Conservation (phyloP, 1,140 invertebrate genomes). For the Grapholita molesta region DNA sequence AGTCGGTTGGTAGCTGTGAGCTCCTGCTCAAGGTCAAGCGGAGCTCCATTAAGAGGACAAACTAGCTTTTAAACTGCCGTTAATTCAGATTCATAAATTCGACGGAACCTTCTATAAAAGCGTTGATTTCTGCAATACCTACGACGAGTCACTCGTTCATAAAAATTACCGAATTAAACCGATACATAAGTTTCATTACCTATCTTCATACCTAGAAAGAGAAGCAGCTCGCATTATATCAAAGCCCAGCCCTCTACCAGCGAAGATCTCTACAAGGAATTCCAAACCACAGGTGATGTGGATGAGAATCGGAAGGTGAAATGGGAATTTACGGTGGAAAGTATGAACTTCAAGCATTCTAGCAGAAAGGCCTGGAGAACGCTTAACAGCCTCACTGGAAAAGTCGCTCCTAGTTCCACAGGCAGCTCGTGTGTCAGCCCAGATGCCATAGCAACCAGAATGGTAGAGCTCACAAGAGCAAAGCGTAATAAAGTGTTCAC, state of each 20-base stretch:
- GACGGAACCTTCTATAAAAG: background rate
- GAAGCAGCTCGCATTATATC: background rate
- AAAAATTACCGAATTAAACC: background rate
- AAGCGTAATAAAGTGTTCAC: background rate
- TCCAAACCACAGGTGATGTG: background rate
- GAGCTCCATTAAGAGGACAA: background rate
- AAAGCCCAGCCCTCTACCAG: background rate
- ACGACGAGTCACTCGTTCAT: background rate
- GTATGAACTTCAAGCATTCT: background rate
- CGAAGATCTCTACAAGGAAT: background rate
- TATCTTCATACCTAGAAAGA: background rate
- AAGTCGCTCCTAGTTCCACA: background rate
- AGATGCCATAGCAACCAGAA: background rate
- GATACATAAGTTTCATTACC: background rate
- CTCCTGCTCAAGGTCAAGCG: background rate
- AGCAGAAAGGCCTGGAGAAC: background rate
- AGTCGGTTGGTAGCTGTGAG: too few species aligned
- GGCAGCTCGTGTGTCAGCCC: too few species aligned
- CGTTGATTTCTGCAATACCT: background rate
- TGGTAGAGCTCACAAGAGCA: background rate
- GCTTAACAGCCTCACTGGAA: background rate
- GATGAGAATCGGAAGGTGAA: background rate
- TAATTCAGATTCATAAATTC: background rate
- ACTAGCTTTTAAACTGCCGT: background rate
- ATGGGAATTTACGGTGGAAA: background rate